Percentiles rank a stretch among this genome's conserved stretches.
phyloP scores from a whole-genome alignment of 2,888 invertebrate species.

The Zele albiditarsus region DNA sequence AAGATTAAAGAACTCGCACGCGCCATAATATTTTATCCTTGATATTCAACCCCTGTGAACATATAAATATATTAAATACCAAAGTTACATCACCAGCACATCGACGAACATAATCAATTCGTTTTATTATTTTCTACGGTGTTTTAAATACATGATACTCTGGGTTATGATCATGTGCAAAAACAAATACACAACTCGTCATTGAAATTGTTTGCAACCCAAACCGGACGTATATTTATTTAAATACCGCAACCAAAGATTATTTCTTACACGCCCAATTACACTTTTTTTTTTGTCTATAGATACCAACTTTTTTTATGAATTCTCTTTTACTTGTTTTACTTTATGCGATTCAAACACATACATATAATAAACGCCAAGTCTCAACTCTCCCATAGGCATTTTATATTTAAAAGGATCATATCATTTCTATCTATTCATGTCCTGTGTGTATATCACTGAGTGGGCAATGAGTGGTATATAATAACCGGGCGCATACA shows the following conservation, averaged over 20 bases:
- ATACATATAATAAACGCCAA: background rate
- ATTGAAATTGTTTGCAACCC: background rate
- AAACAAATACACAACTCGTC: background rate
- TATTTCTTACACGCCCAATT: conserved; percentile 25
- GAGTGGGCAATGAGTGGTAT: conserved; percentile 7
- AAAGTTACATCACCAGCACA: background rate
- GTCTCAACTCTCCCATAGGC: conserved; percentile 5
- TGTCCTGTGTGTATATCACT: conserved; percentile 2
- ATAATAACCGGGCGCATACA: conserved; percentile 43
- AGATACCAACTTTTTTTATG: background rate
- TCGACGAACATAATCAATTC: background rate
- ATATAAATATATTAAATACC: background rate
- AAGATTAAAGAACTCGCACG: conserved; percentile 1
- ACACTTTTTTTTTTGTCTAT: conserved; percentile 27
- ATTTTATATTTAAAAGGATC: conserved; percentile 3
- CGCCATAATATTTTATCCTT: background rate
- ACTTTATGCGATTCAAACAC: background rate
- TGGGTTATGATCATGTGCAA: background rate
- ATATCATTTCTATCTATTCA: conserved; percentile 14
- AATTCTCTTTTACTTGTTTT: background rate
- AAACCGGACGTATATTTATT: conserved; percentile 8
- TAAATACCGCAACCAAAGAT: conserved; percentile 16
- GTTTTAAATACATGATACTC: background rate
- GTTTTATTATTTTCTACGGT: background rate
- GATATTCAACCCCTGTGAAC: background rate